Conservation (phyloP, 2,888 invertebrate genomes). For the Argynnis bischoffii region DNA sequence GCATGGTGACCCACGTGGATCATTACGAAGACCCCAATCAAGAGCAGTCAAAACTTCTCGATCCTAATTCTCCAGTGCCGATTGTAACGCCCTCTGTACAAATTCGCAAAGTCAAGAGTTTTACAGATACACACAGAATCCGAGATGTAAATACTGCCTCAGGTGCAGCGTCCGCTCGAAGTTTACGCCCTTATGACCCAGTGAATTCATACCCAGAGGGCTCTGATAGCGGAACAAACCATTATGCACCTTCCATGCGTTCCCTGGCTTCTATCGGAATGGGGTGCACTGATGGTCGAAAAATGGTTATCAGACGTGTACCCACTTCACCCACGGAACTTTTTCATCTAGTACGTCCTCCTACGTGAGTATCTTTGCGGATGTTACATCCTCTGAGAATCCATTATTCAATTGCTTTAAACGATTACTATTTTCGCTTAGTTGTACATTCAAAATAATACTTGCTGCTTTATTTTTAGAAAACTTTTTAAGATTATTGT, state of each 20-base stretch:
- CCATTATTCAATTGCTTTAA: slow-evolving; percentile 76
- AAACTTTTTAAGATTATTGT: neutral
- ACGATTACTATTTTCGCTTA: slow-evolving; percentile 41
- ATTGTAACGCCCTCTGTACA: slow-evolving; percentile 74
- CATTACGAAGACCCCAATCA: slow-evolving; percentile 65
- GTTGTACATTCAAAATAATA: slow-evolving; percentile 5
- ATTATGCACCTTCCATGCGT: slow-evolving; percentile 88
- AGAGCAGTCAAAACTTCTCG: slow-evolving; percentile 70
- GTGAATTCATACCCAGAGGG: slow-evolving; percentile 79
- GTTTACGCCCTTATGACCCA: slow-evolving; percentile 76
- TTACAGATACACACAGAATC: slow-evolving; percentile 75
- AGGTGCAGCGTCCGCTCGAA: slow-evolving; percentile 74
- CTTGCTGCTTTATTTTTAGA: neutral
- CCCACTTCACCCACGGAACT: slow-evolving; percentile 93
- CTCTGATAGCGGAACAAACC: slow-evolving; percentile 83
- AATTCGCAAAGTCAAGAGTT: slow-evolving; percentile 80
- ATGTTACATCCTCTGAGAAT: slow-evolving; percentile 67
- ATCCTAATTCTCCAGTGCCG: slow-evolving; percentile 60
- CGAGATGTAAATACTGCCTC: slow-evolving; percentile 73
- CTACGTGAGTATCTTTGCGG: slow-evolving; percentile 85
- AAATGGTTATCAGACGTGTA: slow-evolving; percentile 91
- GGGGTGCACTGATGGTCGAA: slow-evolving; percentile 94
- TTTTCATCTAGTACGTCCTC: slow-evolving; percentile 92
- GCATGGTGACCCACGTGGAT: slow-evolving; percentile 73
- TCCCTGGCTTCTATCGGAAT: slow-evolving; percentile 93